Conservation (phyloP, 2,888 invertebrate genomes). For the Ochropleura leucogaster region DNA sequence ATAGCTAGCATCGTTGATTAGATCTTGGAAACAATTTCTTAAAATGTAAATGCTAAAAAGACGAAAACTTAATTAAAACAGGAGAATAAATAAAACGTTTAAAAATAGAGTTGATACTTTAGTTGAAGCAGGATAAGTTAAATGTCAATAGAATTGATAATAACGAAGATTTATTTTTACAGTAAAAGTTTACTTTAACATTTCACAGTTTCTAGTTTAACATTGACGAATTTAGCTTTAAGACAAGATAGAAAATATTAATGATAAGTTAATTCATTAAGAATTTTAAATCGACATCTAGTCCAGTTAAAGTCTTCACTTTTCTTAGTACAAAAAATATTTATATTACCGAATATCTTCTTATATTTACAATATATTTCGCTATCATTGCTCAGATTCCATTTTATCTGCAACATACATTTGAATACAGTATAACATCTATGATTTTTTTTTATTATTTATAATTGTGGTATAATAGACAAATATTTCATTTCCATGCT, state of each 20-base stretch:
- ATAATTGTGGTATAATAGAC: constrained; percentile 88
- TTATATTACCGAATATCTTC: constrained; percentile 43
- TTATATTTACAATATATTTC: constrained; percentile 66
- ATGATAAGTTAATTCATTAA: constrained; percentile 19
- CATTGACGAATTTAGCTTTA: constrained; percentile 31
- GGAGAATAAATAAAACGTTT: not conserved
- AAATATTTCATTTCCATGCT: constrained; percentile 74
- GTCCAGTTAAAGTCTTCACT: constrained; percentile 39
- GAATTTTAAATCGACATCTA: constrained; percentile 42
- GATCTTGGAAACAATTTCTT: not conserved
- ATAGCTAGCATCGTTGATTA: not conserved
- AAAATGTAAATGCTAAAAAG: not conserved
- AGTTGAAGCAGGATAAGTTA: not conserved
- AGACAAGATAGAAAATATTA: constrained; percentile 18
- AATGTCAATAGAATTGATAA: not conserved
- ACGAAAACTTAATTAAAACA: constrained; percentile 28
- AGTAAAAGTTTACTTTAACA: constrained; percentile 12
- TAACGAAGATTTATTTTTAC: constrained; percentile 12
- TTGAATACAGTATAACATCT: constrained; percentile 72
- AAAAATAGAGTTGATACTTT: constrained; percentile 12
- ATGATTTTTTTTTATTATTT: constrained; percentile 70
- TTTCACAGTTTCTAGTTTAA: constrained; percentile 6
- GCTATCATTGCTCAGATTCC: constrained; percentile 65
- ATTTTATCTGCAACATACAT: constrained; percentile 70
- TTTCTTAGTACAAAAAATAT: constrained; percentile 63